Evolutionary conservation across 1,140 invertebrate species (phyloP), one percentile per base, ranked within the genome.

Genomic region (Drosophila obscura): DNA sequence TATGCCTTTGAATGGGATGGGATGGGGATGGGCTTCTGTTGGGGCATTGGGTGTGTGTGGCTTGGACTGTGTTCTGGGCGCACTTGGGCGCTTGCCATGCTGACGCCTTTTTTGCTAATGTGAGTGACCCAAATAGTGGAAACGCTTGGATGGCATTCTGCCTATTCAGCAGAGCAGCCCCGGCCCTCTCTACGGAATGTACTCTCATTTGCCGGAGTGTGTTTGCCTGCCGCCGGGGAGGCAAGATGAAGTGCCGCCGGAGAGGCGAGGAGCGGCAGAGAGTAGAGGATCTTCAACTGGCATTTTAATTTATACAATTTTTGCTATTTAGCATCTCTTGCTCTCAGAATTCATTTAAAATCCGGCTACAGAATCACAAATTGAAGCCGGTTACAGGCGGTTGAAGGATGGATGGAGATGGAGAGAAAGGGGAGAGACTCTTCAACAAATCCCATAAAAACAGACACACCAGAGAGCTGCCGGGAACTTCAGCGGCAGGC

Each of bases 91-190:
- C 58, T 75, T 76, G 63, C 74, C 82, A 87, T 63, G 50, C 61
- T 44, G 71, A 82, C 78, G 83, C 82, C 82, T 82, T 62, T 28
- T 39, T 11, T 11, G 60, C 82, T 88, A 87, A 87, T 88, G 82
- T 87, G 83, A 87, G 69, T 87, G 82, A 87, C 82, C 82, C 88
- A 87, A 87, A 87, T 87, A 87, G 82, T 87, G 83, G 48, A 73
- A 68, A 55, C 62, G 74, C 52, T 80, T 80, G 82, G 58, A 49
- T 85, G 73, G 46, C 81, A 85, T 35, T 81, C 68, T 63, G 59
- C 68, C 61, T 76, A 39, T 48, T 65, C 35, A 44, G 24, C 35
- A 61, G 28, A 28, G 71, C 46, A 74, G 43, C 52, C 46, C 48
- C 24, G 48, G 31, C 50, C 71, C 61, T 58, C 55, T 58, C 43